Base-by-base conservation (phyloP, 1,140 invertebrate species). In the Orius laevigatus region DNA sequence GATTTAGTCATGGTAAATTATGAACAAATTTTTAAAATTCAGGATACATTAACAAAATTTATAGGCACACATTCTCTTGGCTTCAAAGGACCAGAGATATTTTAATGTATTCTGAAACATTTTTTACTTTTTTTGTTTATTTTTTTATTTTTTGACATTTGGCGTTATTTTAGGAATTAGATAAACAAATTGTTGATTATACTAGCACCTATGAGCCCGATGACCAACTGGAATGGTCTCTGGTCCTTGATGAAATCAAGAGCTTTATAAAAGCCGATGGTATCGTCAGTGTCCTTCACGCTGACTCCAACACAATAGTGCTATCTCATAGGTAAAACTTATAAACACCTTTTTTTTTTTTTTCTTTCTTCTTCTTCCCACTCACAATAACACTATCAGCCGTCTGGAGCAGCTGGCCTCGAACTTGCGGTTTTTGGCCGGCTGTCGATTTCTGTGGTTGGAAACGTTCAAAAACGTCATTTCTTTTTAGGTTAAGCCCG, bases 171-270 rank as follows among this genome's bases (percentile, higher is more conserved):
- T 56, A 76, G 66, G 90, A 95, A 66, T 68, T 95, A 58, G 84
- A 90, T 57, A 81, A 82, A 59, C 84, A 88, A 65, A 84, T 88
- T 65, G 84, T 88, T 61, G 91, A 96, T 62, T 96, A 97, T 66
- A 90, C 87, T 11, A 81, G 79, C 58, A 89, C 86, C 14, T 91
- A 96, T 68, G 89, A 96, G 65, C 90, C 91, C 8, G 92, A 96
- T 55, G 92, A 96, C 66, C 89, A 95, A 62, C 71, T 92, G 56
- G 92, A 96, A 67, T 97, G 93, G 93, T 85, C 81, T 48, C 67
- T 94, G 33, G 91, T 97, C 0, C 70, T 95, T 32, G 86, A 88
- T 55, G 92, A 97, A 70, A 92, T 96, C 52, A 89, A 89, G 64
- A 80, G 85, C 20, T 97, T 96, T 67, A 83, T 96, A 49, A 84